phyloP scores from a whole-genome alignment of 2,888 invertebrate genomes.

The Cremastobaeus sp. region DNA sequence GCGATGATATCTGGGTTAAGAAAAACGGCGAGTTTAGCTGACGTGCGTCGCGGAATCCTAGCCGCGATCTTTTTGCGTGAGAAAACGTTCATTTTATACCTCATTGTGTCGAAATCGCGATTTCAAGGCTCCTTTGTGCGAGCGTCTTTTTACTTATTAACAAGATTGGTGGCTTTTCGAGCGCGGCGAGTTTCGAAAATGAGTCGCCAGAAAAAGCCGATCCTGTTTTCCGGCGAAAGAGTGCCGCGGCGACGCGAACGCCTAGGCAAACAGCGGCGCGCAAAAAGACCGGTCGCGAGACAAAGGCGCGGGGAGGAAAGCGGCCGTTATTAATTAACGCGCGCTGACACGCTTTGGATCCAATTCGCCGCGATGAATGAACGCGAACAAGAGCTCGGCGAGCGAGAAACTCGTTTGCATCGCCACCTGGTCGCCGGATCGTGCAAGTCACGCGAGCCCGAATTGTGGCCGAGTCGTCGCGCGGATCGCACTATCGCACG shows the following conservation, averaged over 20 bases:
- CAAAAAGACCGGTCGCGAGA: not conserved
- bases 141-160: conserved; percentile 20
- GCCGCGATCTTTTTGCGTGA: conserved; percentile 30
- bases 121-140: conserved; percentile 36
- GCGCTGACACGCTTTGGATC: conserved; percentile 38
- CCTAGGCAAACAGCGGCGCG: not conserved
- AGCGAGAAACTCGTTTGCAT: conserved; percentile 30
- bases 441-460: conserved; percentile 47
- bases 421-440: not conserved
- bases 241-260: not conserved
- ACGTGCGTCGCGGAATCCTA: conserved; percentile 13
- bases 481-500: conserved; percentile 64
- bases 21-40: conserved; percentile 43
- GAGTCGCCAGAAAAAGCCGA: not conserved
- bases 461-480: conserved; percentile 49
- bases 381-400: no score
- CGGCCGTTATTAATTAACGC: conserved; percentile 23
- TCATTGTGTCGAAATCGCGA: conserved; percentile 35
- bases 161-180: not conserved
- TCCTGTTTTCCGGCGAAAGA: not conserved
- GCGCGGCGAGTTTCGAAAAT: not conserved
- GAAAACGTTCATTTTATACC: conserved; percentile 19
- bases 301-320: not conserved
- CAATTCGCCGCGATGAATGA: conserved; percentile 38
- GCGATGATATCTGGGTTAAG: conserved; percentile 49